Conservation (phyloP, 2,113 vertebrate genomes). For the Heterocephalus glaber region DNA sequence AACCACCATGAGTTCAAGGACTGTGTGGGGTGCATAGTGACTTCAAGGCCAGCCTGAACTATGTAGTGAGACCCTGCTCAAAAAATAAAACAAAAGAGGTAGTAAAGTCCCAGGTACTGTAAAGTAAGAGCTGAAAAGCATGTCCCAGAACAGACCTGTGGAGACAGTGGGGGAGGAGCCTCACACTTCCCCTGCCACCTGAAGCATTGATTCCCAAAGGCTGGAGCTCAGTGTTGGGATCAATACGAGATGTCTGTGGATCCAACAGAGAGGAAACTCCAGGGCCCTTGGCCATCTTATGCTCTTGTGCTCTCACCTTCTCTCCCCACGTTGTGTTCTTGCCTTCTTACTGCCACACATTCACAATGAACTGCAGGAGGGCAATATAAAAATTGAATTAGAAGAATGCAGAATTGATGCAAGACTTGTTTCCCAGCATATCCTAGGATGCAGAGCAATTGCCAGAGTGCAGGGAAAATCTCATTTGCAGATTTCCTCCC, state of each 20-base stretch:
- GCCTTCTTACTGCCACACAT: background rate
- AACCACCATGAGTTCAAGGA: background rate
- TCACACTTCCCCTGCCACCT: background rate
- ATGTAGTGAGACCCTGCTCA: background rate
- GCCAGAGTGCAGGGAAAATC: background rate
- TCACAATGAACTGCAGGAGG: background rate
- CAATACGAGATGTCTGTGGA: background rate
- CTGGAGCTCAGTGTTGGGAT: background rate
- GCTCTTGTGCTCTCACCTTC: background rate
- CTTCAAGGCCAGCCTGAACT: background rate
- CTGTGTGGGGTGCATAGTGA: background rate
- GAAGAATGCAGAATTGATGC: background rate
- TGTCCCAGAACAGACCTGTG: background rate
- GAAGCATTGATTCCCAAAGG: background rate
- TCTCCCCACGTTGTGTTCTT: background rate
- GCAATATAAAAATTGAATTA: constrained; percentile 51
- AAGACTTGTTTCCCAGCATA: constrained; percentile 15
- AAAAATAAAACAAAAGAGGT: background rate
- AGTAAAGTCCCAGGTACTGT: background rate
- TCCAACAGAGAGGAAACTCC: background rate
- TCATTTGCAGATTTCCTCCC: constrained; percentile 28
- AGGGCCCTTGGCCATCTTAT: background rate
- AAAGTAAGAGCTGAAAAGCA: background rate
- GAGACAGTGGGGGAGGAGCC: background rate
- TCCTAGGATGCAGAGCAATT: background rate